Base-by-base conservation (phyloP, 2,888 invertebrate genomes). In the Argyresthia goedartella region DNA sequence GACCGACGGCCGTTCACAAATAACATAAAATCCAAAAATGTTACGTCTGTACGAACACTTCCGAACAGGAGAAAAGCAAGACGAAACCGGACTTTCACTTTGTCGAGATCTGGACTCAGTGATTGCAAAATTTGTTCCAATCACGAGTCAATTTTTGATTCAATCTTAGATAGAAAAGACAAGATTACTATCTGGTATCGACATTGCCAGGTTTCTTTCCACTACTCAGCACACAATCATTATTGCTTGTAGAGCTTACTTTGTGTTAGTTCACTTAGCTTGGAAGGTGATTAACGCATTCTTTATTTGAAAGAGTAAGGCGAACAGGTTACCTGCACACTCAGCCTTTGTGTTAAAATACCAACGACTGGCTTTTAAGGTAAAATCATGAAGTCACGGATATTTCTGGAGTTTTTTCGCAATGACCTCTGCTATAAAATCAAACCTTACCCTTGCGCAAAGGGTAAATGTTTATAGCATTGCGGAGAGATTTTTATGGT, bases 71-170 rank as follows among this genome's bases (percentile, higher is more conserved):
- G 67, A 72, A 77, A 76, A 74, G 35, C 65, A 66, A 73, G 69
- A 69, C 66, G 70, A 64, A 60, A 66, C 63, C 14, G 64, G 68
- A 76, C 82, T 82, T 84, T 82, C 82, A 78, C 82, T 81, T 73
- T 59, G 59, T 61, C 61, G 65, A 66, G 66, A 68, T 65, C 66
- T 57, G 61, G 60, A 60, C 62, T 56, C 55, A 36, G 61, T 63
- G 67, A 66, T 75, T 78, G 73, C 69, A 62, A 78, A 74, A 76
- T 74, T 69, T 63, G 64, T 65, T 71, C 62, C 67, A 71, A 67
- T 67, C 65, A 64, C 60, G 60, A 66, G 56, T 63, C 50, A 51
- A 52, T 49, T 52, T 55, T 52, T 42, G 52, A 54, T 52, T 45
- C 42, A 50, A 54, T 50, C 50, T 41, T 16, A 55, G 52, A 55